Conservation (phyloP, 2,113 vertebrate genomes). For the Microcebus ravelobensis region DNA sequence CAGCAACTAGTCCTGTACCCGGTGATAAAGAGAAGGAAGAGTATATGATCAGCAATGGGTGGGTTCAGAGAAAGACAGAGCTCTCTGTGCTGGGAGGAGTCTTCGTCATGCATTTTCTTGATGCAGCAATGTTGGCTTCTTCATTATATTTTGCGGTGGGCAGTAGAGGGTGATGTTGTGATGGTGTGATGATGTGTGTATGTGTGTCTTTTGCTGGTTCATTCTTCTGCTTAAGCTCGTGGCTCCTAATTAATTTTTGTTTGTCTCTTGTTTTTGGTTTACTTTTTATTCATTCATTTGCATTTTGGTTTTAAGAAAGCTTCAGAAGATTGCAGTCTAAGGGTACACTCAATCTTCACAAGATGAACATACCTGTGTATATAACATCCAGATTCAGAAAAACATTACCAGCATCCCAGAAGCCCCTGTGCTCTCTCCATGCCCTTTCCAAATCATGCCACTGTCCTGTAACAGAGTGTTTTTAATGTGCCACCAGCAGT, state of each 20-base stretch:
- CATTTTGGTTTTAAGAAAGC: not conserved
- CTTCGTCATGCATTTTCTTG: not conserved
- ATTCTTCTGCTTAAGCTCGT: not conserved
- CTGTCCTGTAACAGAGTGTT: not conserved
- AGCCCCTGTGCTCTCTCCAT: not conserved
- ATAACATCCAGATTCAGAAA: not conserved
- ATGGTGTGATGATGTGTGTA: no score
- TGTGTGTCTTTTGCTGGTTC: no score
- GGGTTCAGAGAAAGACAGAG: not conserved
- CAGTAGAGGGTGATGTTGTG: not conserved
- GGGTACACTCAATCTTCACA: not conserved
- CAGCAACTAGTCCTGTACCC: not conserved
- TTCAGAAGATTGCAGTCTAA: not conserved
- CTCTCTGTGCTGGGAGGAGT: not conserved
- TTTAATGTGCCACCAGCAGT: not conserved
- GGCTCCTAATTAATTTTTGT: not conserved
- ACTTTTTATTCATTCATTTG: not conserved
- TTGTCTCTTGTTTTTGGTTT: not conserved
- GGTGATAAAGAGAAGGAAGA: not conserved
- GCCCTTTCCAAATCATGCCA: not conserved
- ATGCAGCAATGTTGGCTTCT: not conserved
- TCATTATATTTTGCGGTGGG: not conserved
- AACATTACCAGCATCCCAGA: not conserved
- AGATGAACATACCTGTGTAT: not conserved
- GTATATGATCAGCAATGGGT: fast-evolving